These are phyloP conservation scores for Perithous albicinctus DNA, from an alignment of 2,888 invertebrate species.

Conservation along the genomic window DNA sequence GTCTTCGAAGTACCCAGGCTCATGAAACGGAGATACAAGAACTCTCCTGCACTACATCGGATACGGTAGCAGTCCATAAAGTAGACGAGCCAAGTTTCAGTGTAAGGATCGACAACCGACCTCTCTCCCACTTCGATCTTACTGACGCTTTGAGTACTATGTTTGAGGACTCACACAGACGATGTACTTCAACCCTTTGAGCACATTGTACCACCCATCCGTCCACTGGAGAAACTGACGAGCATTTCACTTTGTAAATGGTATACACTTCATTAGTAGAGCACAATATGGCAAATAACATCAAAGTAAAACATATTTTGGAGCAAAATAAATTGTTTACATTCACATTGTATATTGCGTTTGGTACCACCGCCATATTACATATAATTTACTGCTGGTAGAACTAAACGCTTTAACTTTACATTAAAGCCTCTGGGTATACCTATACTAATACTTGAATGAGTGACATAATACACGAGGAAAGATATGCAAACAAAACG, in stretches of 20 bases:
- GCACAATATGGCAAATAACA: too few relatives aligned
- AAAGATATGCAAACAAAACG: too few relatives aligned
- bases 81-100: slow-evolving; percentile 51
- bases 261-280: not conserved
- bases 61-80: slow-evolving; percentile 36
- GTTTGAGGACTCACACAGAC: not conserved
- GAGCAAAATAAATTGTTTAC: too few relatives aligned
- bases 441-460: too few relatives aligned
- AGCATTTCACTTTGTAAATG: not conserved
- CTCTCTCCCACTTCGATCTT: not conserved
- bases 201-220: not conserved
- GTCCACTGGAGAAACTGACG: not conserved
- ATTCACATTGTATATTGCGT: too few relatives aligned
- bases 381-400: too few relatives aligned
- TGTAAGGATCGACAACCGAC: slow-evolving; percentile 4
- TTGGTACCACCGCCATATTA: too few relatives aligned
- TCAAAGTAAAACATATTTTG: too few relatives aligned
- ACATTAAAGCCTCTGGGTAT: too few relatives aligned
- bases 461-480: too few relatives aligned
- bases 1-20: slow-evolving; percentile 24
- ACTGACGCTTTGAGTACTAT: slow-evolving; percentile 1
- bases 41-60: slow-evolving; percentile 10
- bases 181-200: not conserved
- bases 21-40: not conserved
- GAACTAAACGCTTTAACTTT: too few relatives aligned